Evolutionary conservation across 2,888 invertebrate species (phyloP).

Genomic region (Campoplex nolae): DNA sequence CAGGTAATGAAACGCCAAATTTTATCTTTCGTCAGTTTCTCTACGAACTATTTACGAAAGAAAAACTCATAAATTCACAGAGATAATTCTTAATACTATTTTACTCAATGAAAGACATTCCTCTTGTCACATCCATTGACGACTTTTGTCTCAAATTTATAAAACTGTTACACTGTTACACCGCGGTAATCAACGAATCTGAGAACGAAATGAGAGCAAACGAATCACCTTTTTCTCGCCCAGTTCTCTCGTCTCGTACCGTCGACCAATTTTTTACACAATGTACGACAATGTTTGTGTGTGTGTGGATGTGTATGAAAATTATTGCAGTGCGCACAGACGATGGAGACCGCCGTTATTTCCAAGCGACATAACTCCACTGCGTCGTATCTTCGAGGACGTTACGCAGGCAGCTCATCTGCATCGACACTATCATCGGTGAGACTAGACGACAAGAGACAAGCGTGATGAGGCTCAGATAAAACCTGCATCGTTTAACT

Average conservation of each 20-base stretch:
- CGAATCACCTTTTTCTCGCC: background rate
- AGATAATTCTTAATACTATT: background rate
- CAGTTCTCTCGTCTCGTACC: background rate
- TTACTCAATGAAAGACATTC: background rate
- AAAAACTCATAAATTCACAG: background rate
- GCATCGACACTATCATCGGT: conserved; percentile 80
- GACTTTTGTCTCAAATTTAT: background rate
- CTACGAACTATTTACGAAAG: background rate
- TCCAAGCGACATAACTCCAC: conserved; percentile 91
- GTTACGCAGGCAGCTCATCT: conserved; percentile 86
- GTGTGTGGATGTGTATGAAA: conserved; percentile 59
- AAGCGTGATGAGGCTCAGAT: conserved; percentile 41
- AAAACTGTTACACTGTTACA: background rate
- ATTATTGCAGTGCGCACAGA: conserved; percentile 89
- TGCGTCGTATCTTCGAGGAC: conserved; percentile 92
- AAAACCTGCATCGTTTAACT: conserved; percentile 42
- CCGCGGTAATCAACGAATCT: background rate
- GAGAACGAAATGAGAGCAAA: background rate
- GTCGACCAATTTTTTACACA: background rate
- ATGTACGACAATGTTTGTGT: conserved; percentile 25
- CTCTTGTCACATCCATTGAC: background rate
- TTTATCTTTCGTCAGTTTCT: background rate
- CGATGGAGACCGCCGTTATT: conserved; percentile 94
- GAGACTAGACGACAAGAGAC: conserved; percentile 69
- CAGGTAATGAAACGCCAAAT: conserved; percentile 86